Percentiles rank a stretch among this genome's conserved stretches.
These are phyloP conservation scores for Dasypogon diadema DNA, from an alignment of 2,888 invertebrate species.

Conservation along the genomic window DNA sequence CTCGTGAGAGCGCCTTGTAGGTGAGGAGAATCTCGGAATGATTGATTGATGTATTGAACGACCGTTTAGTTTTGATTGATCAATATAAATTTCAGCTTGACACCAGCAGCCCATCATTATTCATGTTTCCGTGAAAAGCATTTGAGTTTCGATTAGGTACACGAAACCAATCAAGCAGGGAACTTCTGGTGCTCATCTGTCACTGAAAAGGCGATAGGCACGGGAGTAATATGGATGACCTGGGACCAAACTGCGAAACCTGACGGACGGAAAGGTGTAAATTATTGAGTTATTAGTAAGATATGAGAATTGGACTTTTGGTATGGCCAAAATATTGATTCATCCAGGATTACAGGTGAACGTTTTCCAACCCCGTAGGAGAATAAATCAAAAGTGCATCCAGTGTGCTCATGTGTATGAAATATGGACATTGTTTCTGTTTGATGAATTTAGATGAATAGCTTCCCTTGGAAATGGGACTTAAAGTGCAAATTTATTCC, in stretches of 20 bases:
- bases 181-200: conserved; percentile 16
- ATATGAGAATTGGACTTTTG: neutral
- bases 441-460: neutral
- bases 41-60: conserved; percentile 42
- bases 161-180: conserved; percentile 24
- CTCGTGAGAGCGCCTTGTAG: neutral
- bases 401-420: neutral
- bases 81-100: conserved; percentile 41
- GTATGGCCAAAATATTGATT: neutral
- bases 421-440: neutral
- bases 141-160: conserved; percentile 17
- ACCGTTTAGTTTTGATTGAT: conserved; percentile 46
- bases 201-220: conserved; percentile 14
- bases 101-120: conserved; percentile 34
- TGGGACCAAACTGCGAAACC: neutral
- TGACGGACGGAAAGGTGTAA: conserved; percentile 22
- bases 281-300: conserved; percentile 36
- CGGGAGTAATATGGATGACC: neutral
- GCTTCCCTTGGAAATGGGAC: neutral
- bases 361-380: neutral
- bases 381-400: neutral
- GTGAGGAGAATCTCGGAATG: neutral
- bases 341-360: neutral
- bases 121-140: conserved; percentile 19
- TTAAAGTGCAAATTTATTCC: too few species aligned